phyloP scores from a whole-genome alignment of 2,113 vertebrate genomes.

The Abramis brama region DNA sequence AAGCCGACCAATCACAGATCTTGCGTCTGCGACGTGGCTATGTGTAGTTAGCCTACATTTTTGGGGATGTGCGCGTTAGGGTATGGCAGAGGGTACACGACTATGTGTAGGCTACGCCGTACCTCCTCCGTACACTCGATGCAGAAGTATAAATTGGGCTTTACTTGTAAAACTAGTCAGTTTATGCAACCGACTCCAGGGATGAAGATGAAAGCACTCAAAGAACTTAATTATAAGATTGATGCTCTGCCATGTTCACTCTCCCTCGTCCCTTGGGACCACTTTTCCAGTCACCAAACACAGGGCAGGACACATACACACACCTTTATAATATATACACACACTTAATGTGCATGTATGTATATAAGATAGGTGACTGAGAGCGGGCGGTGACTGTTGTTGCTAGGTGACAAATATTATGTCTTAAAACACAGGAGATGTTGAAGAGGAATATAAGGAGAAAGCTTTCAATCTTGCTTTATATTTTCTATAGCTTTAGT shows the following conservation, averaged over 20 bases:
- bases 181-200: too few relatives aligned
- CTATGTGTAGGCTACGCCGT: too few relatives aligned
- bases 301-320: slow-evolving; percentile 3
- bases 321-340: background rate
- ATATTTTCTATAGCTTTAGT: slow-evolving; percentile 49
- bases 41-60: too few relatives aligned
- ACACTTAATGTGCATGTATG: background rate
- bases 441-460: slow-evolving; percentile 37
- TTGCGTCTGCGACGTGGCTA: too few relatives aligned
- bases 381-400: slow-evolving; percentile 68
- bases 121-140: too few relatives aligned
- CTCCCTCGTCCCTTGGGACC: background rate
- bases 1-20: too few relatives aligned
- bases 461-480: slow-evolving; percentile 46
- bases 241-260: background rate
- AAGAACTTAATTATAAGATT: background rate
- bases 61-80: too few relatives aligned
- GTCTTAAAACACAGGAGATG: slow-evolving; percentile 54
- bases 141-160: too few relatives aligned
- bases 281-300: slow-evolving; percentile 28
- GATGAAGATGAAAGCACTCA: background rate
- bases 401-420: slow-evolving; percentile 72
- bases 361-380: slow-evolving; percentile 40
- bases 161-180: too few relatives aligned
- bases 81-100: too few relatives aligned